Conservation (phyloP, 92 coral and sea anemone genomes). For the Paragorgia papillata region DNA sequence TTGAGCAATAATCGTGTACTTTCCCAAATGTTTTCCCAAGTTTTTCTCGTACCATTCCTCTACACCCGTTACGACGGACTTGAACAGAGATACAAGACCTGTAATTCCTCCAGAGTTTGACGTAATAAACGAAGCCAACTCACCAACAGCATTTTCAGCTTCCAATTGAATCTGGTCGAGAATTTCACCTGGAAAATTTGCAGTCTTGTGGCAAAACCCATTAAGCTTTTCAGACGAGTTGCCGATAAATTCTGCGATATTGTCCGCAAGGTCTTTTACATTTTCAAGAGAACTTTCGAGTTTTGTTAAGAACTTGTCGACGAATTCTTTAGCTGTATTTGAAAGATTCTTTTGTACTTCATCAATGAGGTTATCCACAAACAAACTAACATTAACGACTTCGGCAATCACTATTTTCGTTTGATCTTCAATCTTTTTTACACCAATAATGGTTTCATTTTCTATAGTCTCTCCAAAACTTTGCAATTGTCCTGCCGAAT, state of each 20-base stretch:
- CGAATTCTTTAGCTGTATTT: conserved; percentile 63
- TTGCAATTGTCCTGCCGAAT: conserved; percentile 70
- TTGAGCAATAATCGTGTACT: conserved; percentile 73
- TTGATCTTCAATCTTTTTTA: conserved; percentile 64
- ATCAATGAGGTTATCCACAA: conserved; percentile 70
- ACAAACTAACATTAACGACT: conserved; percentile 72
- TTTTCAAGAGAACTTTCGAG: conserved; percentile 65
- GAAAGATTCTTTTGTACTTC: conserved; percentile 76
- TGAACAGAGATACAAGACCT: conserved; percentile 64
- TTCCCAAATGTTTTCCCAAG: conserved; percentile 78
- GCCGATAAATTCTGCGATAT: conserved; percentile 78
- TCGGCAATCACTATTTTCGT: conserved; percentile 71
- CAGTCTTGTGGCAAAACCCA: conserved; percentile 76
- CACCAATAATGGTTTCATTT: conserved; percentile 62
- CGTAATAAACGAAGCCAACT: conserved; percentile 71
- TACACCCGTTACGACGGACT: conserved; percentile 71
- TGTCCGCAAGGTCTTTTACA: conserved; percentile 71
- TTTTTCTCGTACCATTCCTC: conserved; percentile 84
- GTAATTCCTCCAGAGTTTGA: conserved; percentile 65
- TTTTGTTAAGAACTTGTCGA: conserved; percentile 64
- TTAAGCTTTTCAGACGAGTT: conserved; percentile 73
- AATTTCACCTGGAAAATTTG: conserved; percentile 72
- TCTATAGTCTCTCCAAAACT: conserved; percentile 77
- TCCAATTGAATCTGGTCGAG: conserved; percentile 79
- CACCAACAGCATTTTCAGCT: conserved; percentile 71